Evolutionary conservation across 2,888 invertebrate species (phyloP), one percentile per base, ranked within the genome.

Genomic region (Phaonia tiefii): DNA sequence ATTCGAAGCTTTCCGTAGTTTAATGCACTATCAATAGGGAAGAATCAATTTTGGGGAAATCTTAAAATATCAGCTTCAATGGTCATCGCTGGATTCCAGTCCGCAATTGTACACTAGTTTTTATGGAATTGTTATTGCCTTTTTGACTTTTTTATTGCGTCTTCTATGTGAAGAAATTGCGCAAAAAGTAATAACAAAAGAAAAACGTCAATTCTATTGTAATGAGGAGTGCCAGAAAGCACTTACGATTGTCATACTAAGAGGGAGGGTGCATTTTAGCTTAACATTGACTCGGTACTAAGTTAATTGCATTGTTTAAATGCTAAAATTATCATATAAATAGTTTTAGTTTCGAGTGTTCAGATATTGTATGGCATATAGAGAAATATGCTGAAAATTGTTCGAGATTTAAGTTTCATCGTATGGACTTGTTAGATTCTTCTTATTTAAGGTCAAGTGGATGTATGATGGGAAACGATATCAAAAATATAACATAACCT

Each of bases 91-190:
- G 4, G 13, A 22, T 20, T 2, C 8, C 51, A 31, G 54, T 54
- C 20, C 49, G 13, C 54, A 31, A 31, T 56, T 31, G 31, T 31
- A 8, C 8, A 5, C 4, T 25, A 31, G 37, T 4, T 63, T 11
- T 25, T 49, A 25, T n/a, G n/a, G 51, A 51, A 66, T 70, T 74
- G 25, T 56, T 70, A 78, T 78, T 78, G 56, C n/a, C 13, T 54
- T 60, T 67, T 25, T 58, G 56, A 66, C 63, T 63, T 63, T 63
- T 63, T 63, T 63, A 63, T 63, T 20, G 20, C n/a, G 31, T 31
- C n/a, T n/a, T n/a, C 37, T 1, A 13, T 17, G 4, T 15, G 25
- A 20, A 20, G 54, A 42, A 63, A 63, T 20, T 2, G 39, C 1
- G 15, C 13, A 56, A 56, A 63, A 63, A 11, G 22, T 20, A 63